Evolutionary conservation across 2,797 vertebrate species (phyloP).

Genomic region (Pogoniulus pusillus): DNA sequence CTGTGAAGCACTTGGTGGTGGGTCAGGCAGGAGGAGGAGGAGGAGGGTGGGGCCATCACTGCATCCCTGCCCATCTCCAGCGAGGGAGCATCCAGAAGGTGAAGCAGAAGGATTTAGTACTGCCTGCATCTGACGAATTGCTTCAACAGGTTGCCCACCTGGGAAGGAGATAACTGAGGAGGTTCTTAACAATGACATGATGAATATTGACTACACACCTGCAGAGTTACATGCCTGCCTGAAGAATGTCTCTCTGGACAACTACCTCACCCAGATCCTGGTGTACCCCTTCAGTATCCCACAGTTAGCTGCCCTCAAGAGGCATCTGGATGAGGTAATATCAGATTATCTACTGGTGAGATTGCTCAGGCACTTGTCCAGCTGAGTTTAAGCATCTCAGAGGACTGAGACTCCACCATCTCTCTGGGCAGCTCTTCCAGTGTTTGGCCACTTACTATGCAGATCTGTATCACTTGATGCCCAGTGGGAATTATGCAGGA

Average conservation of each 20-base stretch:
- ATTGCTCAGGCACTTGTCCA: neutral
- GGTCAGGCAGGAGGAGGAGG: neutral
- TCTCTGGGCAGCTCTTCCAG: neutral
- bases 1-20: neutral
- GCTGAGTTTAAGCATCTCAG: neutral
- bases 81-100: neutral
- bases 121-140: neutral
- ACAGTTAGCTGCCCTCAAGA: constrained; percentile 67
- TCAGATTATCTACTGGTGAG: neutral
- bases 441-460: neutral
- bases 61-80: neutral
- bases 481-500: no score
- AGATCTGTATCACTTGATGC: neutral
- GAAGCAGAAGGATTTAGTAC: neutral
- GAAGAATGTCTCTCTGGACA: neutral
- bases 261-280: constrained; percentile 11
- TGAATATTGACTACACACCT: neutral
- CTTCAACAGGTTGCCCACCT: constrained; percentile 21
- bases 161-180: rapidly evolving
- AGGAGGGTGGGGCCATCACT: neutral
- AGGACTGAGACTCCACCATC: neutral
- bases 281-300: constrained; percentile 49
- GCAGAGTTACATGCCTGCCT: constrained; percentile 63
- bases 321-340: constrained; percentile 62
- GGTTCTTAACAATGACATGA: neutral